Evolutionary conservation across 2,113 vertebrate species (phyloP).

Genomic region (Gnathochromis pfefferi): DNA sequence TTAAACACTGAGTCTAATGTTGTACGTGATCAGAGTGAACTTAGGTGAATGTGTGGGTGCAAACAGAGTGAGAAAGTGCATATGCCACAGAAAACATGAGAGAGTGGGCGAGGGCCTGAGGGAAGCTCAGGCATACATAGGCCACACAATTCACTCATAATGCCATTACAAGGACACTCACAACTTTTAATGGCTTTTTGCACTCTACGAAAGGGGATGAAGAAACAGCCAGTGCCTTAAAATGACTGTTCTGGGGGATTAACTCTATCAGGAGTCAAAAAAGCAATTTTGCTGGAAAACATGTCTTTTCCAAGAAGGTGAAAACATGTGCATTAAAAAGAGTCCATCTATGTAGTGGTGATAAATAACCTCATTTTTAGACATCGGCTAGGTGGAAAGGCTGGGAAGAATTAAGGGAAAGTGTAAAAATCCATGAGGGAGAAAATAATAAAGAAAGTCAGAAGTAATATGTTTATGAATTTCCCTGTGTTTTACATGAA

Average conservation of each 20-base stretch:
- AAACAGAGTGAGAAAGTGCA: not conserved
- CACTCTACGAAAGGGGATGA: slow-evolving; percentile 9
- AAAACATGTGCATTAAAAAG: slow-evolving; percentile 46
- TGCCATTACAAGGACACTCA: slow-evolving; percentile 46
- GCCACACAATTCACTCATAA: slow-evolving; percentile 41
- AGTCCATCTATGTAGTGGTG: slow-evolving; percentile 23
- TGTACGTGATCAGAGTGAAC: not conserved
- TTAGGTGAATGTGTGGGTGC: not conserved
- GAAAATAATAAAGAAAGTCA: not conserved
- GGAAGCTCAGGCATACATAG: not conserved
- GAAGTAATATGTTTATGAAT: not conserved
- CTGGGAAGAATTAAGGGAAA: slow-evolving; percentile 22
- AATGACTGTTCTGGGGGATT: slow-evolving; percentile 62
- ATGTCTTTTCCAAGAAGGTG: slow-evolving; percentile 26
- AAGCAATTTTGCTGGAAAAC: slow-evolving; percentile 58
- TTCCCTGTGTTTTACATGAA: not conserved
- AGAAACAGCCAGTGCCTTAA: slow-evolving; percentile 32
- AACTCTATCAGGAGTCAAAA: slow-evolving; percentile 58
- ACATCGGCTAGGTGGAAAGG: slow-evolving; percentile 27
- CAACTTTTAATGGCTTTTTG: slow-evolving; percentile 70
- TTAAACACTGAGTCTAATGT: not conserved
- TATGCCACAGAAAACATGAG: not conserved
- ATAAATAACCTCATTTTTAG: slow-evolving; percentile 60
- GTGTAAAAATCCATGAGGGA: not conserved
- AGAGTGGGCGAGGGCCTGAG: not conserved